Evolutionary conservation across 2,888 invertebrate genomes (phyloP).

Genomic region (Drosophila vallismaia): DNA sequence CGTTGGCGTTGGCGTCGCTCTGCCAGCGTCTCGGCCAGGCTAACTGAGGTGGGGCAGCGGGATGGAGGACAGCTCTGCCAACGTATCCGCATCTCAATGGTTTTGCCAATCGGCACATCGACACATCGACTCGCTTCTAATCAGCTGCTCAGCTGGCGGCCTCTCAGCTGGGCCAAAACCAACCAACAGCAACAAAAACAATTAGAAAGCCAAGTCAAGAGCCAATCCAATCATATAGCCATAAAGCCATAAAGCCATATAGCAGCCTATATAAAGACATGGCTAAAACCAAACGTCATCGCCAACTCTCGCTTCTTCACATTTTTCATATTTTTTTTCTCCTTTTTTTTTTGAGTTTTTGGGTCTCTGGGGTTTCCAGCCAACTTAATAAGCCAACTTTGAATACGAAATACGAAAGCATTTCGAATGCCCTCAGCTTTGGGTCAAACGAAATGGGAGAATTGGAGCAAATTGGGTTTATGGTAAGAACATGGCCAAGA

Average conservation of each 20-base stretch:
- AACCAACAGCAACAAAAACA: conserved; percentile 44
- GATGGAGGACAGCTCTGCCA: conserved; percentile 5
- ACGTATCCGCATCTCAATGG: conserved; percentile 14
- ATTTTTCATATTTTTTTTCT: conserved; percentile 33
- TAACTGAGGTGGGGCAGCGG: not conserved
- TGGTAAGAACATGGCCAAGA: conserved; percentile 1
- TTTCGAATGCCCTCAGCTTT: conserved; percentile 35
- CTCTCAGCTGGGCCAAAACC: conserved; percentile 39
- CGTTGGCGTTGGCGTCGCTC: conserved; percentile 12
- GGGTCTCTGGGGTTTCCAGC: conserved; percentile 24
- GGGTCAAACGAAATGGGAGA: conserved; percentile 26
- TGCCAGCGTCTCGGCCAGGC: conserved; percentile 5
- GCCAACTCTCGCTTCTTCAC: conserved; percentile 69
- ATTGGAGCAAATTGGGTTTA: conserved; percentile 29
- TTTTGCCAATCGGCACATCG: conserved; percentile 54
- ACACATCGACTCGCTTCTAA: conserved; percentile 42
- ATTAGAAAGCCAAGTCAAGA: conserved; percentile 47
- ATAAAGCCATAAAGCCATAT: not conserved
- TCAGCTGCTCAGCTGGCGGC: conserved; percentile 52
- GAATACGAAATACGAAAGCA: conserved; percentile 53
- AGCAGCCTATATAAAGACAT: conserved; percentile 1
- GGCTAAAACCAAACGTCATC: conserved; percentile 49
- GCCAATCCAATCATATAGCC: conserved; percentile 2
- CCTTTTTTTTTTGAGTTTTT: conserved; percentile 55
- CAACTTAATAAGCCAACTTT: conserved; percentile 24